phyloP scores from a whole-genome alignment of 2,888 invertebrate genomes.

The Tipula helvola region DNA sequence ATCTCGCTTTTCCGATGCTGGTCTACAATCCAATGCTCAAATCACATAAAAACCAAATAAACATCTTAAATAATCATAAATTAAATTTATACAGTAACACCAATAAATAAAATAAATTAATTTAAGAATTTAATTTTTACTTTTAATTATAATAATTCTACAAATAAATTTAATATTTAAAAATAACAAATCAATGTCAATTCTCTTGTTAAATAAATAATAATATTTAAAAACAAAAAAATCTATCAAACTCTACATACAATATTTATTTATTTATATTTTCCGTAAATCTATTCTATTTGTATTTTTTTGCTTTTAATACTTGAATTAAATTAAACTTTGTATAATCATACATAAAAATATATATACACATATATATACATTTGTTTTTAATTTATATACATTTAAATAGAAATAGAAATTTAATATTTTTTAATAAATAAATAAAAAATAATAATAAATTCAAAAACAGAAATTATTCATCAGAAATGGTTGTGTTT shows the following conservation, averaged over 20 bases:
- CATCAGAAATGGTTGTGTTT: conserved; percentile 9
- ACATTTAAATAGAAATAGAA: background rate
- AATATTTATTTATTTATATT: background rate
- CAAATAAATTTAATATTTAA: background rate
- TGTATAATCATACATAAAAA: background rate
- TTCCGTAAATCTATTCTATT: background rate
- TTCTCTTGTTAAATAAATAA: background rate
- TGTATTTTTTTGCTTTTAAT: background rate
- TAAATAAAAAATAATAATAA: background rate
- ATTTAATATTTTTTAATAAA: background rate
- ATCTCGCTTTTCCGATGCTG: background rate
- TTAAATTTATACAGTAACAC: background rate
- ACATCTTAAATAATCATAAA: background rate
- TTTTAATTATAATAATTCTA: background rate
- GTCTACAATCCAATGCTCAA: background rate
- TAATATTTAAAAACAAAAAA: background rate
- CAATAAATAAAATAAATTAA: background rate
- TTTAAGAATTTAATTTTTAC: background rate
- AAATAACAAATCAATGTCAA: background rate
- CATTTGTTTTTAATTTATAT: background rate
- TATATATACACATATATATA: background rate
- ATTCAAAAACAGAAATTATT: background rate
- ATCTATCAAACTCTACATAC: background rate
- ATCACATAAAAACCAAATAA: background rate
- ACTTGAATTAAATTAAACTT: background rate